A percentile compares a stretch with the other conserved stretches of the same genome.
These are phyloP conservation scores for Brachymystax lenok DNA, from an alignment of 2,797 vertebrate genomes.

Conservation along the genomic window DNA sequence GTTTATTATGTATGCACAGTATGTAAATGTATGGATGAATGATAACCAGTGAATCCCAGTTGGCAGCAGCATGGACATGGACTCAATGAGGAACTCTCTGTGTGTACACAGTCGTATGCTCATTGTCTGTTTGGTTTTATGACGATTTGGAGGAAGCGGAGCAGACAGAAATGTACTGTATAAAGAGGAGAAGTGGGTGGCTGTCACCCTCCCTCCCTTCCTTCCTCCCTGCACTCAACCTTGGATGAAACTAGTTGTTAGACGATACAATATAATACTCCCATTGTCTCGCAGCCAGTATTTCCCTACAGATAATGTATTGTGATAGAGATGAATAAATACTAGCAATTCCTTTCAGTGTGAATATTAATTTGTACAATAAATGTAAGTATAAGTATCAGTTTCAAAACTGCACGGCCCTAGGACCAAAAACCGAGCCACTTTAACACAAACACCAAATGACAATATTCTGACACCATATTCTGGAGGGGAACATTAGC, in stretches of 20 bases:
- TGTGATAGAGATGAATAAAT: background rate
- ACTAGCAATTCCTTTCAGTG: conserved; percentile 29
- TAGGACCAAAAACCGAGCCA: conserved; percentile 17
- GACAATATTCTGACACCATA: conserved; percentile 31
- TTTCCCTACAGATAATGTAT: background rate
- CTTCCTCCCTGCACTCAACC: conserved; percentile 24
- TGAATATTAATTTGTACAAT: conserved; percentile 29
- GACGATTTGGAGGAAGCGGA: background rate
- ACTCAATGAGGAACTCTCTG: background rate
- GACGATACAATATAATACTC: conserved; percentile 20
- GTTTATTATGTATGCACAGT: background rate
- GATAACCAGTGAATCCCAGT: background rate
- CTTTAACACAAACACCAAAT: conserved; percentile 32
- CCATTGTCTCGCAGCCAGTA: background rate
- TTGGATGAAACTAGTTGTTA: conserved; percentile 20
- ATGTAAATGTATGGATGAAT: background rate
- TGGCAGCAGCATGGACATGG: background rate
- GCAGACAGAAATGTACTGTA: background rate
- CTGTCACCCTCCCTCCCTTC: conserved; percentile 16
- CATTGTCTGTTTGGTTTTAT: background rate
- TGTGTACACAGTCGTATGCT: background rate
- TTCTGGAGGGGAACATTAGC: conserved; percentile 27
- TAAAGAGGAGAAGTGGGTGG: background rate
- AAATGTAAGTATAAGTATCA: conserved; percentile 28
- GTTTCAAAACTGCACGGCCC: conserved; percentile 27